A percentile compares a stretch with the other conserved stretches of the same genome.
These are phyloP conservation scores for Panthera tigris DNA, from an alignment of 2,113 vertebrate genomes.

Conservation along the genomic window DNA sequence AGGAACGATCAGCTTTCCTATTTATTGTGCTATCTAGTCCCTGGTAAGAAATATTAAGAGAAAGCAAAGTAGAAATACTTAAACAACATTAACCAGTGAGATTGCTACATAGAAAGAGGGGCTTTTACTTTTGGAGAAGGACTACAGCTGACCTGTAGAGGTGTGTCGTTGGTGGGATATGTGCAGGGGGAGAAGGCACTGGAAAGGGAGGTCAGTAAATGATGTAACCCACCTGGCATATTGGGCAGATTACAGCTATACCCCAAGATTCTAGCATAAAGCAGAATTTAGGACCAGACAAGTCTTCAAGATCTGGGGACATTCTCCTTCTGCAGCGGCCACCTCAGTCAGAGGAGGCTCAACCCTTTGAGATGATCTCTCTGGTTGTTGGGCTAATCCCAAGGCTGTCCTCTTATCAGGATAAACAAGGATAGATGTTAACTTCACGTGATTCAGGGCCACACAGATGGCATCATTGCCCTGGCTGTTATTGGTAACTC, in stretches of 20 bases:
- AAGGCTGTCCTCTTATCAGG: not conserved
- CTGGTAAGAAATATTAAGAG: not conserved
- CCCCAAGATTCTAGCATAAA: not conserved
- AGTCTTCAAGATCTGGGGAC: not conserved
- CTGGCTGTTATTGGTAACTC: not conserved
- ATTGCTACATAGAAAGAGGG: not conserved
- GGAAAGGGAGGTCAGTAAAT: not conserved
- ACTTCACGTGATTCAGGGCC: rapidly evolving
- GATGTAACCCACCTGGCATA: not conserved
- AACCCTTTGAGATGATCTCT: not conserved
- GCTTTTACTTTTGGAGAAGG: not conserved
- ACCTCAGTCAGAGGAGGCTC: not conserved
- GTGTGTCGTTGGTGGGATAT: not conserved
- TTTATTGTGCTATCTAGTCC: not conserved
- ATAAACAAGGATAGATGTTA: not conserved
- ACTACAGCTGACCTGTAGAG: not conserved
- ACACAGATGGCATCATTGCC: rapidly evolving
- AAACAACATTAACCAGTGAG: not conserved
- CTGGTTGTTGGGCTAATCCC: not conserved
- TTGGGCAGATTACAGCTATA: not conserved
- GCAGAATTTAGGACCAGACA: not conserved
- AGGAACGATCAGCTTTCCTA: not conserved
- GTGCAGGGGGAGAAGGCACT: not conserved
- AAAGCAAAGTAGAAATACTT: not conserved
- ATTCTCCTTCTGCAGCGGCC: not conserved